Percentiles rank a stretch among this genome's conserved stretches.
Conservation (phyloP, 2,113 vertebrate species). For the Ariopsis seemanni region DNA sequence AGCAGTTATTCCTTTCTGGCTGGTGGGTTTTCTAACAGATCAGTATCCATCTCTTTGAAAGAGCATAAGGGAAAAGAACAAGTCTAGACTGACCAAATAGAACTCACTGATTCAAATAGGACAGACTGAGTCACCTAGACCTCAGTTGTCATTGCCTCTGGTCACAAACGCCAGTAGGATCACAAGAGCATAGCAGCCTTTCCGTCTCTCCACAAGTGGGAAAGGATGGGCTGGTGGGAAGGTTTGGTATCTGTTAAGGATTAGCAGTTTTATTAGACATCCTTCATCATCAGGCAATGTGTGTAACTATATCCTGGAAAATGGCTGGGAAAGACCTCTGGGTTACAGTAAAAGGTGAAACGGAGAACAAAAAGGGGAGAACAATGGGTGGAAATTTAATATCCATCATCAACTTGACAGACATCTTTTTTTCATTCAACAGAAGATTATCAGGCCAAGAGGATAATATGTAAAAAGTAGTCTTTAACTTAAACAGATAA, state of each 20-base stretch:
- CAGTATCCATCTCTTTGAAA: not conserved
- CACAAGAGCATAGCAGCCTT: slow-evolving; percentile 50
- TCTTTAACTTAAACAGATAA: not conserved
- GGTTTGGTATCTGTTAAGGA: not conserved
- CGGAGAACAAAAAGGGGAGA: not conserved
- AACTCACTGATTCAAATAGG: slow-evolving; percentile 8
- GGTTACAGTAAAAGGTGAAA: slow-evolving; percentile 2
- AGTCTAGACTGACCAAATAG: not conserved
- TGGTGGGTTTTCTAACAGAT: not conserved
- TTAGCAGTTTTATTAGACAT: slow-evolving; percentile 21
- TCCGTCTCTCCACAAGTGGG: not conserved
- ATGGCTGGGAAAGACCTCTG: not conserved
- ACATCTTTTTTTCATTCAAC: slow-evolving; percentile 16
- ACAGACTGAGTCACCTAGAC: slow-evolving; percentile 13
- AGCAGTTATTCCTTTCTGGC: slow-evolving; percentile 4
- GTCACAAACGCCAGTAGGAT: slow-evolving; percentile 12
- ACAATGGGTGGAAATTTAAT: not conserved
- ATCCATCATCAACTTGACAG: not conserved
- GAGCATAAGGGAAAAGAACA: not conserved
- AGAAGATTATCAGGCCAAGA: not conserved
- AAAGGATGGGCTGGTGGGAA: slow-evolving; percentile 3
- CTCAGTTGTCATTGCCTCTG: slow-evolving; percentile 24
- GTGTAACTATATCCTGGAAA: slow-evolving; percentile 17
- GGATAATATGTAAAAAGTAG: slow-evolving; percentile 11
- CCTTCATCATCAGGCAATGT: slow-evolving; percentile 1